Evolutionary conservation across 2,113 vertebrate genomes (phyloP), one percentile per base, ranked within the genome.

Genomic region (Columba livia): DNA sequence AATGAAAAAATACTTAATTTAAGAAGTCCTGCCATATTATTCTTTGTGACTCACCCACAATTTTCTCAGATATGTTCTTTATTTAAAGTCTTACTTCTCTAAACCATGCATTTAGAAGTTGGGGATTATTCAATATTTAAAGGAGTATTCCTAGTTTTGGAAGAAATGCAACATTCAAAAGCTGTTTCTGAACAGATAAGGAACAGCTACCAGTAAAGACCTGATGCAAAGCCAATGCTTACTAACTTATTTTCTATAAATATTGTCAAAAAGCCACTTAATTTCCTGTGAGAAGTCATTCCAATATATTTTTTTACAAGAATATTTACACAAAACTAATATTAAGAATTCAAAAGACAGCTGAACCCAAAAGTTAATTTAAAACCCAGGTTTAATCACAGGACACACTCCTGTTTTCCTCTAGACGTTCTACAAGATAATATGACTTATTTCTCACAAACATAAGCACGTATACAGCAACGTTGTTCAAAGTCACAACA

Each of bases 1-100:
- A 64, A 88, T 34, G 25, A 86, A 94, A 64, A 93, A 92, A 90
- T 64, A 92, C 88, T 32, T 77, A 70, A 69, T 81, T 72, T 56
- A 84, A 79, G n/a, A 85, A 81, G 5, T 72, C 79, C 44, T 91
- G 15, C 44, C 31, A 50, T 6, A 6, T 71, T 69, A 69, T 72
- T 86, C 77, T 92, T 67, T 82, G 44, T 57, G 73, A 92, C 31
- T 91, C 26, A 50, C 10, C 5, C 48, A 75, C 12, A 71, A 31
- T 89, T 75, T 92, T 85, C 70, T 92, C 34, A 91, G 57, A 65
- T 31, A 40, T 5, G 1, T 44, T 84, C 83, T 91, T 91, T 56
- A 86, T 79, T 84, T 65, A 44, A 90, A 85, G 47, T 19, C 29
- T 57, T 40, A 36, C 25, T 93, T 94, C 32, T 74, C 58, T 80